Base-by-base conservation (phyloP, 30 jellyfish, hydroid and myxozoan species). In the Clytia hemisphaerica region DNA sequence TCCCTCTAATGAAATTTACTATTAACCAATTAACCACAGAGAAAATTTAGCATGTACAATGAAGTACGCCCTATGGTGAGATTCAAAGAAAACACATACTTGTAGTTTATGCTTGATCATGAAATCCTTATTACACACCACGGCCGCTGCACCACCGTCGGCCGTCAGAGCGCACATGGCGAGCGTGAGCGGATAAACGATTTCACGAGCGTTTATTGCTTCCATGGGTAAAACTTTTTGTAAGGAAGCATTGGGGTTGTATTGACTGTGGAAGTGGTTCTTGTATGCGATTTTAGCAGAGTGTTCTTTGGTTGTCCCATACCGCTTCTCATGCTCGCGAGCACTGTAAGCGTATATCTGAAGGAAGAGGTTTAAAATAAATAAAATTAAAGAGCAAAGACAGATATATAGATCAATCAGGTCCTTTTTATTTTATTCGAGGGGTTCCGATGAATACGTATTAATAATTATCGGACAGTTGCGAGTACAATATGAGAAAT, bases 81-180 rank as follows among this genome's bases (percentile, higher is more conserved):
- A n/a, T n/a, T n/a, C n/a, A n/a, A n/a, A n/a, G n/a, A n/a, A n/a
- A n/a, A n/a, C n/a, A n/a, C n/a, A n/a, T n/a, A 87, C 97, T 75
- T 71, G 83, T 26, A 87, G 44, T 3, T 80, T 77, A 25, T 72
- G 72, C 5, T 77, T 38, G 18, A 57, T 48, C 89, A 88, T 71
- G 72, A 91, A 91, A 10, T 73, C 88, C 51, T 91, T 94, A 66
- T 78, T 82, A 84, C 99, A 91, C 7, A 91, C 82, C 58, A 91
- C 73, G 14, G 95, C 99, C 5, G 95, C 99, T 24, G 99, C 99
- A 62, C 94, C 76, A 25, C 99, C 99, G 55, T 91, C 99, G 54
- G 93, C 99, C 1, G 95, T 82, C 0, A 93, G 88, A 9, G 95
- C 92, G 53, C 94, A 70, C 95, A 82, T 91, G 18, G 79, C 79